Evolutionary conservation across 2,797 vertebrate species (phyloP), one percentile per base, ranked within the genome.

Genomic region (Eutrigla gurnardus): DNA sequence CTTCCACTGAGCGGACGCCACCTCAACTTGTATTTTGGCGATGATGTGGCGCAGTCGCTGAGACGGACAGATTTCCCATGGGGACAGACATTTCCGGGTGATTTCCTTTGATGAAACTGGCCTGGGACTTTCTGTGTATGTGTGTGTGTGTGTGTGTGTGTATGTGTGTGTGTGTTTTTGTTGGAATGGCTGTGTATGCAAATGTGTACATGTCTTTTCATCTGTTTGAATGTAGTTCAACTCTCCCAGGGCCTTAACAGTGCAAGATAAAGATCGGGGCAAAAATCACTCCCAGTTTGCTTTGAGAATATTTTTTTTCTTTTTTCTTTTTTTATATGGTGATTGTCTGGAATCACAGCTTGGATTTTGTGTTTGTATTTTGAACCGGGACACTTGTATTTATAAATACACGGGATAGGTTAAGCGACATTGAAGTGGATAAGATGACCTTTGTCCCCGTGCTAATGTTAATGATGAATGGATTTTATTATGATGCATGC

Each of bases 271-370:
- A 64, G 58, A 86, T 84, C 84, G 78, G 50, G 61, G 17, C 61
- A 75, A 65, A 78, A 83, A 89, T 88, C 40, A 8, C 36, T 80
- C 18, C 58, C 75, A 76, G 80, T 90, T 85, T 84, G 42, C 81
- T 77, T 53, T 63, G 47, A 64, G 17, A 67, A 70, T 49, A 46
- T 73, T 36, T 49, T 62, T 25, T 25, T 25, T 25, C 2, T 0
- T 6, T 32, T 66, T 57, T 52, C 2, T 0, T 6, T 32, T 66
- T 57, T 52, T 13, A 66, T 39, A 25, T 37, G 42, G 3, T 64
- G 8, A 61, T n/a, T 4, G 49, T 65, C 6, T 5, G n/a, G 39
- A 40, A 49, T 18, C 17, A 49, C 12, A 45, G 18, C 17, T 72
- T 37, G 7, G 8, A 40, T 50, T 61, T 70, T 25, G 25, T 25